Evolutionary conservation across 2,888 invertebrate species (phyloP).

Genomic region (Cyclophora albipunctata): DNA sequence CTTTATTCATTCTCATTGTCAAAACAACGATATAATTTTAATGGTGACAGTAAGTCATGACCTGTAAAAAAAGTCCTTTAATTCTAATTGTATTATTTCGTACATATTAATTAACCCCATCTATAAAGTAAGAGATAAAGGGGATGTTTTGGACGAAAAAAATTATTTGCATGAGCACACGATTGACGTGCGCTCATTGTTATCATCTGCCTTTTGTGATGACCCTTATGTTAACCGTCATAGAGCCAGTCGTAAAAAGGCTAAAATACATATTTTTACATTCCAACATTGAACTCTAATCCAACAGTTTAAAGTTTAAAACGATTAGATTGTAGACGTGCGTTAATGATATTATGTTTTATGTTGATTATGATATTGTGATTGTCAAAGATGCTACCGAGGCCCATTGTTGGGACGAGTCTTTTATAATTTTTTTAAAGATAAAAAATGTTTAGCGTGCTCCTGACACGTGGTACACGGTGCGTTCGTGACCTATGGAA

Average conservation of each 20-base stretch:
- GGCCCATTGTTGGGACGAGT: conserved; percentile 64
- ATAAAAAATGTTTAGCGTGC: conserved; percentile 75
- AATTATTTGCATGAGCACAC: conserved; percentile 74
- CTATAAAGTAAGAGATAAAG: conserved; percentile 62
- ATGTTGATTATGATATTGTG: conserved; percentile 59
- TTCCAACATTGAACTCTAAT: conserved; percentile 38
- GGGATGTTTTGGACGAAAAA: conserved; percentile 71
- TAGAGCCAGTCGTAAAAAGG: conserved; percentile 10
- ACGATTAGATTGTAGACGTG: conserved; percentile 16
- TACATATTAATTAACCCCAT: conserved; percentile 75
- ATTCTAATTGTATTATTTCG: conserved; percentile 69
- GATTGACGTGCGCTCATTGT: conserved; percentile 73
- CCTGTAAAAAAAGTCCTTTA: conserved; percentile 63
- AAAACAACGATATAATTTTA: conserved; percentile 65
- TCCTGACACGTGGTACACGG: conserved; percentile 70
- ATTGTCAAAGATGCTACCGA: conserved; percentile 76
- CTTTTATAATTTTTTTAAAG: conserved; percentile 72
- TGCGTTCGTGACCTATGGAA: conserved; percentile 70
- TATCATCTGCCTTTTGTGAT: conserved; percentile 73
- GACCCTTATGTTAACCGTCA: conserved; percentile 70
- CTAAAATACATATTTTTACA: conserved; percentile 15
- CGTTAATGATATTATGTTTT: conserved; percentile 41
- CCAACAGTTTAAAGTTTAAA: conserved; percentile 42
- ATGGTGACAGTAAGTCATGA: conserved; percentile 68
- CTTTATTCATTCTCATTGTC: conserved; percentile 47